These are phyloP conservation scores for Perca schrenkii DNA, from an alignment of 2,113 vertebrate species.

Conservation along the genomic window DNA sequence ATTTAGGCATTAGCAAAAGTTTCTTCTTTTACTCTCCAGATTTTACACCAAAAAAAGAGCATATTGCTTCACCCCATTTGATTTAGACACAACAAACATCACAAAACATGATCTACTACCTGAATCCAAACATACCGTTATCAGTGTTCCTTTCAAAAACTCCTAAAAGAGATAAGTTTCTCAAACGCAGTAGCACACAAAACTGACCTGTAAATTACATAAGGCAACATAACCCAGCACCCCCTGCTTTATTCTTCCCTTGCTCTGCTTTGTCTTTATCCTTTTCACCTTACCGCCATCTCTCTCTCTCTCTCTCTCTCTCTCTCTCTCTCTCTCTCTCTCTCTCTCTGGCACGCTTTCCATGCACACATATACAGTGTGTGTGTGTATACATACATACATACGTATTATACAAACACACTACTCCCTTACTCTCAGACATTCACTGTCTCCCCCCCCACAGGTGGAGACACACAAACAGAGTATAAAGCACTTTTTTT, in stretches of 20 bases:
- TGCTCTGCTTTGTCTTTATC: conserved; percentile 64
- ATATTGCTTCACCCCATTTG: not conserved
- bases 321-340: conserved; percentile 23
- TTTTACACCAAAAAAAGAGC: not conserved
- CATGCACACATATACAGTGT: not conserved
- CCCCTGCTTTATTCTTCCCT: conserved; percentile 49
- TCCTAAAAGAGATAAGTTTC: conserved; percentile 16
- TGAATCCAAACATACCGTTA: not conserved
- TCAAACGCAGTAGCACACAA: conserved; percentile 23
- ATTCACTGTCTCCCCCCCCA: not conserved
- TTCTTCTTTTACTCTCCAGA: not conserved
- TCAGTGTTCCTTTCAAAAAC: conserved; percentile 1
- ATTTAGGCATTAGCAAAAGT: not conserved
- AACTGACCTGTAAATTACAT: conserved; percentile 69
- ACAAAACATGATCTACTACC: not conserved
- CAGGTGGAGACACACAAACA: not conserved
- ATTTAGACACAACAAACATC: not conserved
- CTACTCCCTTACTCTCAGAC: not conserved
- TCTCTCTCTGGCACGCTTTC: conserved; percentile 27
- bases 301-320: conserved; percentile 17
- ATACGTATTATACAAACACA: not conserved
- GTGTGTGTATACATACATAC: too few relatives aligned
- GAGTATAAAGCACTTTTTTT: not conserved
- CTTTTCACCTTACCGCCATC: conserved; percentile 68
- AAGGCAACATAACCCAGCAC: conserved; percentile 63